phyloP scores from a whole-genome alignment of 2,797 vertebrate genomes.

The Lindbergichthys nudifrons region DNA sequence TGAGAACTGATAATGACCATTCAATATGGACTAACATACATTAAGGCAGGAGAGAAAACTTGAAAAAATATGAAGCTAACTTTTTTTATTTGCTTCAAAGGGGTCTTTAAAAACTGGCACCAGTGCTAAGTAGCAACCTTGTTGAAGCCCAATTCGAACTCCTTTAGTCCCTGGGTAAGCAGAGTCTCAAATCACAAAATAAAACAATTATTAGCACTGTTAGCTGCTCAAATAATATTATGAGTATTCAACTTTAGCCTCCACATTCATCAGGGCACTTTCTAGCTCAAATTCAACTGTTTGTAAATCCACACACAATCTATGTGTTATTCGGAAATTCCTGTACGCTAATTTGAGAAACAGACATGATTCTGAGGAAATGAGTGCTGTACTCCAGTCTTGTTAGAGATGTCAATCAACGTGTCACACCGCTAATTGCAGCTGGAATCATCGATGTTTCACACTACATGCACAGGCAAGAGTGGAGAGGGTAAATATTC shows the following conservation, averaged over 20 bases:
- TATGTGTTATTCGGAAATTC: conserved; percentile 14
- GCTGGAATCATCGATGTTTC: conserved; percentile 34
- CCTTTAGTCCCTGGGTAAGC: conserved; percentile 8
- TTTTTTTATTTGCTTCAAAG: too few species aligned
- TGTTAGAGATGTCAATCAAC: conserved; percentile 57
- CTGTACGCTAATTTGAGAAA: conserved; percentile 34
- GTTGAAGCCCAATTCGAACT: neutral
- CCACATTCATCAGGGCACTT: conserved; percentile 4
- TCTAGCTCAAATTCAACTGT: conserved; percentile 10
- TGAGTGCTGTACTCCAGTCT: conserved; percentile 2
- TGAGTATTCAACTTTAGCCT: conserved; percentile 20
- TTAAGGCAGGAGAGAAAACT: too few species aligned
- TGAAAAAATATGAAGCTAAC: too few species aligned
- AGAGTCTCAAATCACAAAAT: conserved; percentile 41
- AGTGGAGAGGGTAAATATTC: conserved; percentile 14
- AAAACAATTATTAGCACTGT: conserved; percentile 33
- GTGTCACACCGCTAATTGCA: conserved; percentile 12
- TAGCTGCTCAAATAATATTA: conserved; percentile 20
- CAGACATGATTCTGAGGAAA: conserved; percentile 6
- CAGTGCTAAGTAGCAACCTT: too few species aligned
- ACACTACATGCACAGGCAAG: neutral
- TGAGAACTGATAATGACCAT: too few species aligned
- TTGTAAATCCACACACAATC: conserved; percentile 33
- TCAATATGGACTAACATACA: too few species aligned
- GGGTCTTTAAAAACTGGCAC: too few species aligned